These are phyloP conservation scores for Trissolcus basalis DNA, from an alignment of 1,140 invertebrate species.

Conservation along the genomic window DNA sequence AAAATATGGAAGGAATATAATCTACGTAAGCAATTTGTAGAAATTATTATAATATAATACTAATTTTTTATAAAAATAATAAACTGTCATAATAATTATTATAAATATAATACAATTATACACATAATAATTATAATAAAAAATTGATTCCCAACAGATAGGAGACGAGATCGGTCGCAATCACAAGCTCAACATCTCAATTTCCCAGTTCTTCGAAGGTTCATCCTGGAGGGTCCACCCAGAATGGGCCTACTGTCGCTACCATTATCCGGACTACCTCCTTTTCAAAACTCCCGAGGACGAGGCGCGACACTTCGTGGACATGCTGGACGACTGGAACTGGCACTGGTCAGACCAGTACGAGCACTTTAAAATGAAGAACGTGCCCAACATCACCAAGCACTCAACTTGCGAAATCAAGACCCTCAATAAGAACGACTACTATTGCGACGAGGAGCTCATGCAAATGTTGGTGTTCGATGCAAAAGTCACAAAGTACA, in stretches of 20 bases:
- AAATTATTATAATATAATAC: no score
- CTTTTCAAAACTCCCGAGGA: conserved; percentile 83
- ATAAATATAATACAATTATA: no score
- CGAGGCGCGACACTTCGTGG: conserved; percentile 85
- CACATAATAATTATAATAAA: not conserved
- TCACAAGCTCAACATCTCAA: conserved; percentile 80
- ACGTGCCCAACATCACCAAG: conserved; percentile 1
- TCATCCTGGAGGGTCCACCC: conserved; percentile 91
- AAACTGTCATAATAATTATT: no score
- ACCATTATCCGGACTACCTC: conserved; percentile 86
- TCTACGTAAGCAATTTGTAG: conserved; percentile 74
- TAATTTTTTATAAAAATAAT: no score
- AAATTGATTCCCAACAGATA: conserved; percentile 66
- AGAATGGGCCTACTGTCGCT: conserved; percentile 93
- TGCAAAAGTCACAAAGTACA: conserved; percentile 86
- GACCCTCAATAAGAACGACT: conserved; percentile 81
- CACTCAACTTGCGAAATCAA: conserved; percentile 77
- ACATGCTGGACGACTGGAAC: conserved; percentile 75
- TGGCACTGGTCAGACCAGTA: conserved; percentile 80
- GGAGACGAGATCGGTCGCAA: conserved; percentile 83
- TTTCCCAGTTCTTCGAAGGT: conserved; percentile 81
- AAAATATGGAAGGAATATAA: conserved; percentile 86
- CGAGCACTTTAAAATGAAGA: conserved; percentile 53
- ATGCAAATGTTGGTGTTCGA: conserved; percentile 91
- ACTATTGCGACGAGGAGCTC: conserved; percentile 90